phyloP scores from a whole-genome alignment of 1,140 invertebrate species.

The Calephelis nemesis region DNA sequence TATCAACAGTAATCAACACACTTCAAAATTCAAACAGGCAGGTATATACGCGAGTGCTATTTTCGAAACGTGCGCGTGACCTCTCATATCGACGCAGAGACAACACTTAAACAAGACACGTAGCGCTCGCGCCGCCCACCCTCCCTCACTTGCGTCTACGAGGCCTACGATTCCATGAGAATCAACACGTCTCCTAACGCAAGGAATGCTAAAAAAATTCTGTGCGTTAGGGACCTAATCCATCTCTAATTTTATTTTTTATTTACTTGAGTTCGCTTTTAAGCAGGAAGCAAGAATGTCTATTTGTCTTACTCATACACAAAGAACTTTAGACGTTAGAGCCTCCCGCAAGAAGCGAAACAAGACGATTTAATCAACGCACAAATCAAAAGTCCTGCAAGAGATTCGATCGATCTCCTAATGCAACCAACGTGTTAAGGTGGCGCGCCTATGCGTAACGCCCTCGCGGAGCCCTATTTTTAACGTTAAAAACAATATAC shows the following conservation, averaged over 20 bases:
- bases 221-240: slow-evolving; percentile 35
- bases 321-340: slow-evolving; percentile 32
- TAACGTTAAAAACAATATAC: no score
- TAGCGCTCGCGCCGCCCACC: slow-evolving; percentile 5
- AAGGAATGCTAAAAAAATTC: slow-evolving; percentile 30
- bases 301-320: slow-evolving; percentile 30
- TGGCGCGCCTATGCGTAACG: no score
- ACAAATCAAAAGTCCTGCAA: no score
- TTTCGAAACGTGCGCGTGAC: slow-evolving; percentile 27
- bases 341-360: slow-evolving; percentile 31
- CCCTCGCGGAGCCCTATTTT: no score
- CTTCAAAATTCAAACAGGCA: neutral
- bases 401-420: slow-evolving; percentile 25
- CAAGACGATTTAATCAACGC: slow-evolving; percentile 21
- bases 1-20: neutral
- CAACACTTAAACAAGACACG: slow-evolving; percentile 27
- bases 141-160: slow-evolving; percentile 31
- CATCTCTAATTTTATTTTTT: slow-evolving; percentile 32
- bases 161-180: slow-evolving; percentile 31
- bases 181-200: slow-evolving; percentile 29
- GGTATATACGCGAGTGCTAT: slow-evolving; percentile 2
- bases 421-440: slow-evolving; percentile 23
- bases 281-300: slow-evolving; percentile 1
- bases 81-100: slow-evolving; percentile 25
- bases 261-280: no score